Base-by-base conservation (phyloP, 2,888 invertebrate species). In the Ctenicera cuprea region DNA sequence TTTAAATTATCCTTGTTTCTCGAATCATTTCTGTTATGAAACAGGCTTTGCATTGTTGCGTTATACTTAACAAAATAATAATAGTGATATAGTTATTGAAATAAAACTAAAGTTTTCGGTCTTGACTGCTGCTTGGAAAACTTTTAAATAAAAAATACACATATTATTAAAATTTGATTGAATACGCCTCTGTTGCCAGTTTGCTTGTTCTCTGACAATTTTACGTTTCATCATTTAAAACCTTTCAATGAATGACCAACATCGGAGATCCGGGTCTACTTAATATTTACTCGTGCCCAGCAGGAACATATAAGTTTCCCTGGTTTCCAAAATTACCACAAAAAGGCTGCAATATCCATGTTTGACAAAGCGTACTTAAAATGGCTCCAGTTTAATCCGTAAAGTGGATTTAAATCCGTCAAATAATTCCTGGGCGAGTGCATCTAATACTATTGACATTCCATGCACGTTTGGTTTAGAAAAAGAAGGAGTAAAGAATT, bases 331-430 rank as follows among this genome's bases (percentile, higher is more conserved):
- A 33, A 59, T 59, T 59, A 18, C 38, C 20, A 38, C 59, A 59
- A 38, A 59, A 38, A 59, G 16, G 48, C 20, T 16, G 48, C 18
- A 48, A 18, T 45, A 61, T 71, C 59, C 71, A 65, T 71, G 71
- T 71, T 71, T 71, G 71, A 65, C 65, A 71, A 71, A 45, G 59
- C 65, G 50, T 37, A 69, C 18, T 79, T 79, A 75, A 76, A 79
- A 78, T 76, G 79, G 80, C 80, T 79, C 80, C 79, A 76, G 80
- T 81, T 82, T 85, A 85, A 85, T 85, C 85, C 83, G 80, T 85
- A 85, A 85, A 85, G 85, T 85, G 85, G 85, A 85, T 85, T 85
- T 83, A 85, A 85, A 85, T 85, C 84, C 85, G 79, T 76, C 80
- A 80, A 81, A 81, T 82, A 81, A 82, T 82, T 80, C 82, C 81